Base-by-base conservation (phyloP, 2,888 invertebrate genomes). In the Microctonus aethiopoides region DNA sequence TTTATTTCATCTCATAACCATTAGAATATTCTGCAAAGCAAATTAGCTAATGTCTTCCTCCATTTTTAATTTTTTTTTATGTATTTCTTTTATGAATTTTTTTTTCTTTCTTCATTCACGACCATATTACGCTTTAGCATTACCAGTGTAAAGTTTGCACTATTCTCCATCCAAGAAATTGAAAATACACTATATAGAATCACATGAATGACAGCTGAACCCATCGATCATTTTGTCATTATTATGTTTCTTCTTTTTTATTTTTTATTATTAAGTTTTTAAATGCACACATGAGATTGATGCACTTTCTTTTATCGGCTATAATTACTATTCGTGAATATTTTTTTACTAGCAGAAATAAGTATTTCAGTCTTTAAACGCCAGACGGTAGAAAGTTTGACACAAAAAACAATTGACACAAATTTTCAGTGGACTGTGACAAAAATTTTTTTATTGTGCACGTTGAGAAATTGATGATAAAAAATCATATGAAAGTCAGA, bases 11-110 rank as follows among this genome's bases (percentile, higher is more conserved):
- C 26, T 36, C 61, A 29, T 61, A 16, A 34, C 59, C 11, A 32
- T 59, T 56, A 67, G 65, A 71, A 71, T 73, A 73, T 72, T 68
- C 66, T 60, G 62, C 67, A 54, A 60, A 62, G 71, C 62, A 72
- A 71, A 71, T 75, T 73, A 70, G 68, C 67, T 72, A 66, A 71
- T 73, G 71, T 73, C 54, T 41, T 39, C 63, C 22, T 26, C 24
- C 57, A 13, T 32, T 39, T 39, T 39, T n/a, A n/a, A 29, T 5
- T 46, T 46, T 46, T 16, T 7, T 46, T 7, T 46, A 46, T 16
- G 16, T 46, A 7, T 16, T 46, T 46, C 9, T 46, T 51, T 26
- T n/a, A 39, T 66, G 13, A 32, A 29, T 51, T 57, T 71, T 71
- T 71, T 63, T 52, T 51, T 59, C 10, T 26, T 39, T 13, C 57